Evolutionary conservation across 2,113 vertebrate species (phyloP), one percentile per base, ranked within the genome.

Genomic region (Haplotaxodon microlepis): DNA sequence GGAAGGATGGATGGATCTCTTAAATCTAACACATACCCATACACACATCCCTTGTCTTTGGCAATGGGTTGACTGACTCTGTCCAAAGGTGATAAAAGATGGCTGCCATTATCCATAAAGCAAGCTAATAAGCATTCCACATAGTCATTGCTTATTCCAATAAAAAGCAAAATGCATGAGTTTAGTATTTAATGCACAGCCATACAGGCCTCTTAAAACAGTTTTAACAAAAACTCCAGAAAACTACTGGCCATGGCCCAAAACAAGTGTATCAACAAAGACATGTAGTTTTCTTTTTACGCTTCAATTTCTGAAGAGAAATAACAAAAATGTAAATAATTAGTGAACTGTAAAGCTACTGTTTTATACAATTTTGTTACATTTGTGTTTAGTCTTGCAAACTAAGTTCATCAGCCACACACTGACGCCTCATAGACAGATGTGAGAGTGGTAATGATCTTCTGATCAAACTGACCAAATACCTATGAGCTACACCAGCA

Each of bases 401-500:
- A 40, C 29, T 66, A 17, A 81, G 24, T 59, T 31, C 27, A 36
- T 36, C 12, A 50, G 11, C 66, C 21, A 9, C 59, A 45, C 24
- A 8, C 42, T 57, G 36, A 31, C 9, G 40, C 57, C 36, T 79
- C 51, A 36, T 2, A 1, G 11, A 29, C 24, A 56, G 73, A 12
- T 19, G 16, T 50, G 16, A 76, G 42, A 19, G 42, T 6, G 19
- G 8, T 81, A 71, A 47, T 4, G 40, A 59, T 80, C 71, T n/a
- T 81, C 50, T 84, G 9, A 36, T 85, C 69, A 38, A 82, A 66
- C 11, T 51, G 38, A 76, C 6, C 42, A 16, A 78, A 63, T 34
- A 63, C 59, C 34, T 53, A 83, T 5, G 45, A 40, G 71, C 51
- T 61, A 34, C 29, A 47, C 10, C 27, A 10, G 14, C 84, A n/a